Base-by-base conservation (phyloP, 2,113 vertebrate species). In the Serinus canaria region DNA sequence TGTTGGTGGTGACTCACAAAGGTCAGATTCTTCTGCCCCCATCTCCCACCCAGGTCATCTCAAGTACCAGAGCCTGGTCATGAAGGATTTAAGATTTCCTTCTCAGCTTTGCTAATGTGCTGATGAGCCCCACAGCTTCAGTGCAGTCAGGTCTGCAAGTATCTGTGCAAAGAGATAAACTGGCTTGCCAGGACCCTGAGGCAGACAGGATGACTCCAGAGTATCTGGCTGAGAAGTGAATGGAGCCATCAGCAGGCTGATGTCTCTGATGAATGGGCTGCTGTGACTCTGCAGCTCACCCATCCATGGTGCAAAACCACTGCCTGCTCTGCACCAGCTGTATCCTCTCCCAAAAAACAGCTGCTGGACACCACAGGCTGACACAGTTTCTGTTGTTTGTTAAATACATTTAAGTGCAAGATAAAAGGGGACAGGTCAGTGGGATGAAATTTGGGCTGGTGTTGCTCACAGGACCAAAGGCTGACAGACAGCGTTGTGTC, bases 191-290 rank as follows among this genome's bases (percentile, higher is more conserved):
- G 50, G 59, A 12, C 47, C 62, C 41, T 43, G 7, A 74, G 41
- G 63, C 87, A 95, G 95, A 94, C 81, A 89, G 84, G 30, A 56
- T 39, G 92, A 28, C 89, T 89, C 84, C 43, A 11, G 56, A 15
- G 47, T 47, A 35, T 92, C 81, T 88, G 80, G 60, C 44, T 70
- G 82, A 55, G 55, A 9, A 33, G 39, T 12, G 73, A 55, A 31
- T 15, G 56, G 33, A 89, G 47, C 69, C 49, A 43, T 66, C 80
- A 74, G 25, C 0, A 0, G n/a, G 25, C 28, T 74, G 77, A 75
- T 56, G 44, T 46, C 35, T 75, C 44, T 85, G 79, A 63, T 4
- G 5, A 31, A 89, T 39, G 60, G 53, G 59, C 56, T 92, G 72
- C 28, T 3, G 2, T 5, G 18, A 4, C 66, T 75, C 66, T 75